Base-by-base conservation (phyloP, 1,140 invertebrate species). In the Neodiprion pinetum region DNA sequence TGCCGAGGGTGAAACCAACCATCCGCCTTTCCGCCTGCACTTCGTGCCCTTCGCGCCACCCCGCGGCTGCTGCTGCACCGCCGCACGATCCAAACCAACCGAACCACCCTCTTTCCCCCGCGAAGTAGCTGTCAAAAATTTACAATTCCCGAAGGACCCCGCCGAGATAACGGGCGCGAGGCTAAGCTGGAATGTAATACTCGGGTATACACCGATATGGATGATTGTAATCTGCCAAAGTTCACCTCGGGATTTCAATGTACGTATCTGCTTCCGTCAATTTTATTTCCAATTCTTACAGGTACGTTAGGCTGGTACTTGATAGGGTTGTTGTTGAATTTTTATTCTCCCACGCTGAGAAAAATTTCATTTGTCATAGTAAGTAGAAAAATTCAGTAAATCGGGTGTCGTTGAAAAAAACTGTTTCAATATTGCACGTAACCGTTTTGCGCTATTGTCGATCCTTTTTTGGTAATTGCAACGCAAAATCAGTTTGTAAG, bases 111-210 rank as follows among this genome's bases (percentile, higher is more conserved):
- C 76, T 75, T 72, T 74, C 75, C 77, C 72, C 75, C 74, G 68
- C 70, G 76, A 81, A 80, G 78, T 79, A 79, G 74, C 80, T 83
- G 82, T 82, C 75, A 75, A 72, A 71, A 84, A 84, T 82, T 83
- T 80, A 76, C 81, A 80, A 83, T 82, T 83, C 78, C 77, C 80
- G 70, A 65, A 70, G 78, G 48, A 67, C 23, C 28, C 5, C 28
- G 28, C 72, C n/a, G 68, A 21, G 40, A 17, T 11, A 10, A 71
- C 70, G 47, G 21, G 53, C 11, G 53, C 17, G 17, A 21, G 17
- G 17, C 17, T 21, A 21, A 21, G 17, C 49, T 17, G n/a, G 9
- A 61, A 12, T 10, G 28, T 40, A 40, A 40, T 40, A 5, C 28
- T 40, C 5, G 5, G 28, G 28, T 40, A 40, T 40, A 5, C 28